These are phyloP conservation scores for Platypus cylindrus DNA, from an alignment of 2,888 invertebrate genomes.

Conservation along the genomic window DNA sequence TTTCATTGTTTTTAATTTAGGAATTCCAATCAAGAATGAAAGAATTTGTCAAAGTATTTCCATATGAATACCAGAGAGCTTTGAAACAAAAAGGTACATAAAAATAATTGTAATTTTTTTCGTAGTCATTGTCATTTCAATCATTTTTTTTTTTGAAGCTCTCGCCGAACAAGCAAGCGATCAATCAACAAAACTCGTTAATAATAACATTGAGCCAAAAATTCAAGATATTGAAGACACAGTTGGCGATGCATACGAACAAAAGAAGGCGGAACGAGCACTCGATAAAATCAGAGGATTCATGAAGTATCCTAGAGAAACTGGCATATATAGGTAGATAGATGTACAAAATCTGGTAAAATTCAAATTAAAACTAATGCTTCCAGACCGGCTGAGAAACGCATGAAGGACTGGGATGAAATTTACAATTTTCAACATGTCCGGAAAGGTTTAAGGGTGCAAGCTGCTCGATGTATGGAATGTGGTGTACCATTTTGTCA, in stretches of 20 bases:
- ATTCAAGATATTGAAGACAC: slow-evolving; percentile 77
- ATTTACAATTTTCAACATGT: slow-evolving; percentile 82
- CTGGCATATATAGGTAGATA: slow-evolving; percentile 59
- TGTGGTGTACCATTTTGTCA: slow-evolving; percentile 99
- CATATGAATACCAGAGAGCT: slow-evolving; percentile 89
- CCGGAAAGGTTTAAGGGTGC: slow-evolving; percentile 74
- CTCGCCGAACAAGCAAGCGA: slow-evolving; percentile 9
- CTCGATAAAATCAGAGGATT: slow-evolving; percentile 84
- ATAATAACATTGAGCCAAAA: slow-evolving; percentile 36
- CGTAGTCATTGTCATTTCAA: neutral
- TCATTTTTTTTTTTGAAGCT: slow-evolving; percentile 1
- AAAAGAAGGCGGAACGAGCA: slow-evolving; percentile 68
- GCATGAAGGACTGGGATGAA: slow-evolving; percentile 93
- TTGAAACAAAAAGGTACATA: slow-evolving; percentile 54
- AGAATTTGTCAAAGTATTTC: slow-evolving; percentile 89
- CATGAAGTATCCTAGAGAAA: slow-evolving; percentile 90
- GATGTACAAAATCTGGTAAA: neutral
- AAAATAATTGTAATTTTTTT: neutral
- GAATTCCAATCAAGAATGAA: slow-evolving; percentile 64
- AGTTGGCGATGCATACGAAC: slow-evolving; percentile 65
- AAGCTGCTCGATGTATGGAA: slow-evolving; percentile 96
- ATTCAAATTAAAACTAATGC: neutral
- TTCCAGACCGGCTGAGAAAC: slow-evolving; percentile 52
- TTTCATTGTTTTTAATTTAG: slow-evolving; percentile 22
- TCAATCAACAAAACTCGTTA: slow-evolving; percentile 18